Percentiles rank a stretch among this genome's conserved stretches.
phyloP scores from a whole-genome alignment of 37 sponge, comb jelly and placozoan species.

The Chondrilla cf. caribensis region DNA sequence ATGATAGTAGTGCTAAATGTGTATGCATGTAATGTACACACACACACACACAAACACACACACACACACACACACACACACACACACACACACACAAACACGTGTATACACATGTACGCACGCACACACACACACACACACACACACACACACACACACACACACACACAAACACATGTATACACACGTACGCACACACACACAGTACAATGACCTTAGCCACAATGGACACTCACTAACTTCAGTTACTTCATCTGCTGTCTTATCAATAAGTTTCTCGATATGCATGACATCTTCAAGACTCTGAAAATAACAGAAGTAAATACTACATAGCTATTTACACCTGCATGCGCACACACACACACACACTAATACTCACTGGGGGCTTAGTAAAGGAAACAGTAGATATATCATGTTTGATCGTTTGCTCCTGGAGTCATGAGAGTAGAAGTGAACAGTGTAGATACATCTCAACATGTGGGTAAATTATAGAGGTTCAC shows the following conservation, averaged over 20 bases:
- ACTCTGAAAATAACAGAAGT: background rate
- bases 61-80: background rate
- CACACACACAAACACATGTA: conserved; percentile 5
- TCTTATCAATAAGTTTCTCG: conserved; percentile 44
- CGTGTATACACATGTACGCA: background rate
- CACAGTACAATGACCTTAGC: too few relatives aligned
- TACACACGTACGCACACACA: background rate
- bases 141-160: conserved; percentile 13
- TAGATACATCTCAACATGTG: too few relatives aligned
- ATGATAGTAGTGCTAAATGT: background rate
- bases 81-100: conserved; percentile 11
- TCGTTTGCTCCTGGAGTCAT: too few relatives aligned
- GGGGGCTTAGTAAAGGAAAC: too few relatives aligned
- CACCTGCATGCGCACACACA: conserved; percentile 9
- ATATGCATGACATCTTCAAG: conserved; percentile 47
- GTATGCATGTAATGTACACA: background rate
- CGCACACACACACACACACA: background rate
- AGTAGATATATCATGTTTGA: too few relatives aligned
- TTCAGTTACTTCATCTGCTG: conserved; percentile 38
- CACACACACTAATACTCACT: background rate
- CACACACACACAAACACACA: background rate
- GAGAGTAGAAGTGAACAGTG: too few relatives aligned
- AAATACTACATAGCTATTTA: background rate
- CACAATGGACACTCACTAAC: too few relatives aligned
- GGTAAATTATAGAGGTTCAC: too few relatives aligned